phyloP scores from a whole-genome alignment of 30 jellyfish, hydroid and myxozoan genomes.

The Turritopsis rubra region DNA sequence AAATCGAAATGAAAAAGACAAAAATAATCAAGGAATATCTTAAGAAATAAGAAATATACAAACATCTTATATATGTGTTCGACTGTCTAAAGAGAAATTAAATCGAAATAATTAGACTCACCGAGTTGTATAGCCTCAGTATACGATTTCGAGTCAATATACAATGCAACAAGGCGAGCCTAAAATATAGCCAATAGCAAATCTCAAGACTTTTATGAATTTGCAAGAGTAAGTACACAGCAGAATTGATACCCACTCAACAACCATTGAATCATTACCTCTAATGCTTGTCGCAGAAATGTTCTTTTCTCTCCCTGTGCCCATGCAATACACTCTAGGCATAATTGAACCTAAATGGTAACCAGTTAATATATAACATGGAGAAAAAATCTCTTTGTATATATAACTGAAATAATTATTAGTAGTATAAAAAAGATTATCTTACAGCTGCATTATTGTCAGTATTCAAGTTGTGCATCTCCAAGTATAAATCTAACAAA shows the following conservation, averaged over 20 bases:
- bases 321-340: slow-evolving; percentile 91
- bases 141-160: slow-evolving; percentile 71
- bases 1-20: too few species aligned
- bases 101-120: slow-evolving; percentile 28
- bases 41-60: too few species aligned
- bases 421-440: neutral
- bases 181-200: neutral
- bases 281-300: slow-evolving; percentile 79
- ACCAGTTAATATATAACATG: neutral
- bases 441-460: slow-evolving; percentile 78
- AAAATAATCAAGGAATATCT: too few species aligned
- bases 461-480: slow-evolving; percentile 36
- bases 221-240: too few species aligned
- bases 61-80: too few species aligned
- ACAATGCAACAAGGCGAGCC: slow-evolving; percentile 86
- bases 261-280: slow-evolving; percentile 30
- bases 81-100: neutral
- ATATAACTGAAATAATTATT: neutral
- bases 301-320: slow-evolving; percentile 84
- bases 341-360: slow-evolving; percentile 60
- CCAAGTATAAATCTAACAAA: slow-evolving; percentile 69
- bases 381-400: neutral
- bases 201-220: too few species aligned
- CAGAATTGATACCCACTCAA: neutral
- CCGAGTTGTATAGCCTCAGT: slow-evolving; percentile 62